These are phyloP conservation scores for Climacteris rufus DNA, from an alignment of 2,113 vertebrate genomes.

Conservation along the genomic window DNA sequence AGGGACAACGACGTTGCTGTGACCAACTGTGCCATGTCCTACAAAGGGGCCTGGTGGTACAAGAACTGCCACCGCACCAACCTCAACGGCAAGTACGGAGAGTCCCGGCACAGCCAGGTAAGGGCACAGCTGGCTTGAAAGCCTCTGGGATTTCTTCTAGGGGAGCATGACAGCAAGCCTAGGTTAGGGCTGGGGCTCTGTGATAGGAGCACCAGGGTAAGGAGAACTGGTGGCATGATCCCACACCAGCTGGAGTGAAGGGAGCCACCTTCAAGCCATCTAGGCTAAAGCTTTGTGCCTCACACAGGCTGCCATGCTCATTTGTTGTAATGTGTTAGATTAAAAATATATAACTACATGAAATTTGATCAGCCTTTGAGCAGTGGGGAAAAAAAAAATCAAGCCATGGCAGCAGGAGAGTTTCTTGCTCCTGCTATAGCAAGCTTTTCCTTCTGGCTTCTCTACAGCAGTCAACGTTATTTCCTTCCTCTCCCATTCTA, in stretches of 20 bases:
- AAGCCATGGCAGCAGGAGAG: not conserved
- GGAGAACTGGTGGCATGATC: not conserved
- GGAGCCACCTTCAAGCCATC: not conserved
- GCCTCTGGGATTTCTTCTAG: not conserved
- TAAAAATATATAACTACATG: not conserved
- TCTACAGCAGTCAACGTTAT: not conserved
- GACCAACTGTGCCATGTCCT: constrained; percentile 96
- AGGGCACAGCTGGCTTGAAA: not conserved
- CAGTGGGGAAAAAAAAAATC: not conserved
- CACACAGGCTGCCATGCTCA: not conserved
- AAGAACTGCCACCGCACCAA: constrained; percentile 99
- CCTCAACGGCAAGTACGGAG: constrained; percentile 97
- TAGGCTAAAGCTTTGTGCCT: not conserved
- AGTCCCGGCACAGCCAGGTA: constrained; percentile 98
- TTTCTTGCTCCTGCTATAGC: not conserved
- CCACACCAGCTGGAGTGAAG: not conserved
- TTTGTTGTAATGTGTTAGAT: not conserved
- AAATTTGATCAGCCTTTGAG: not conserved
- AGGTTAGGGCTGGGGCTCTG: not conserved
- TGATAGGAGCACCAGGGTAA: not conserved
- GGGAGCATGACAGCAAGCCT: not conserved
- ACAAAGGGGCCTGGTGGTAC: constrained; percentile 99
- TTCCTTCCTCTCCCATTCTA: not conserved
- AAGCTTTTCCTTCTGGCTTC: not conserved
- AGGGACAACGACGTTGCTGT: constrained; percentile 96